These are phyloP conservation scores for Apteryx owenii DNA, from an alignment of 2,113 vertebrate genomes.

Conservation along the genomic window DNA sequence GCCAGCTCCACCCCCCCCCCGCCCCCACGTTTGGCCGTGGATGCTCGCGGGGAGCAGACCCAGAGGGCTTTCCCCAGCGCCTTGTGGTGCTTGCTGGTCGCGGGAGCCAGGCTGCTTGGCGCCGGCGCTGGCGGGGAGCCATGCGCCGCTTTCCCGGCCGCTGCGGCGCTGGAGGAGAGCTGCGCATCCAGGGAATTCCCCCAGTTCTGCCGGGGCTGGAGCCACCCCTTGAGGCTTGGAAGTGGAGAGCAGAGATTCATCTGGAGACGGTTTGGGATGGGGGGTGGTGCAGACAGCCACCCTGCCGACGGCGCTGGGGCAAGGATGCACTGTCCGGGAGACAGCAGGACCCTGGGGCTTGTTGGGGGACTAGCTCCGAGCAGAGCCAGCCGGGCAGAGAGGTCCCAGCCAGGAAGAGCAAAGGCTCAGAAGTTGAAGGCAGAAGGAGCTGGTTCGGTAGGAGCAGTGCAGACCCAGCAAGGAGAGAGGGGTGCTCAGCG, in stretches of 20 bases:
- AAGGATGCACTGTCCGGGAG: not conserved
- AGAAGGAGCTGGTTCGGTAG: not conserved
- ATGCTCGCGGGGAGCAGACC: not conserved
- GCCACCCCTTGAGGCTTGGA: not conserved
- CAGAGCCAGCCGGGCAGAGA: not conserved
- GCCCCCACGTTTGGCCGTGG: not conserved
- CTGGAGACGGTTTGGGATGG: not conserved
- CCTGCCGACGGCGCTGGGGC: fast-evolving
- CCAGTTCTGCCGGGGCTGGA: not conserved
- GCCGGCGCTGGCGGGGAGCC: not conserved
- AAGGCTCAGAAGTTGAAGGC: not conserved
- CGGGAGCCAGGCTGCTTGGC: conserved; percentile 44
- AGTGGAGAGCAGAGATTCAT: not conserved
- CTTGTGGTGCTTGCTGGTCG: not conserved
- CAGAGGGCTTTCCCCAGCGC: not conserved
- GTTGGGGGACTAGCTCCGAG: no score
- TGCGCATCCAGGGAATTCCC: not conserved
- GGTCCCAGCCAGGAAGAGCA: not conserved
- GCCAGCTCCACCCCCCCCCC: no score
- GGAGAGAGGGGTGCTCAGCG: fast-evolving
- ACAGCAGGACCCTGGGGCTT: fast-evolving
- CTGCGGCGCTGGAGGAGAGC: not conserved
- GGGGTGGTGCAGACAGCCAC: not conserved
- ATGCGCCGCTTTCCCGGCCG: fast-evolving
- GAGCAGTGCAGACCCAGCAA: fast-evolving